Conservation (phyloP, 2,888 invertebrate species). For the Caenorhabditis japonica region DNA sequence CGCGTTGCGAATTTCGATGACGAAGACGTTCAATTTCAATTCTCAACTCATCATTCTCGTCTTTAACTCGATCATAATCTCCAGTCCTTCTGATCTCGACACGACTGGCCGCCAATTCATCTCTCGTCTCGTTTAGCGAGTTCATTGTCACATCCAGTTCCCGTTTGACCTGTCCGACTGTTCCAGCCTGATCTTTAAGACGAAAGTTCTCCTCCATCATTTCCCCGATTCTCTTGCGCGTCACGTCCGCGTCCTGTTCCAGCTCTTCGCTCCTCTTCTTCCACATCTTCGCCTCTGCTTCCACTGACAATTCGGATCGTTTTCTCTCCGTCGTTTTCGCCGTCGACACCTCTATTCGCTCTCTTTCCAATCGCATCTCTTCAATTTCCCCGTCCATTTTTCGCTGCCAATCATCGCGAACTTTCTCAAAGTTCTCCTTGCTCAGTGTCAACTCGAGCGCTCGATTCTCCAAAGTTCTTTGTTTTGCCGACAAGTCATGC, state of each 20-base stretch:
- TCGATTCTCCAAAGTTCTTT: constrained; percentile 45
- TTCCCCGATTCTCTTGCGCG: constrained; percentile 37
- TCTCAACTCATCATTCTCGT: constrained; percentile 49
- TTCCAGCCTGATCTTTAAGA: constrained; percentile 25
- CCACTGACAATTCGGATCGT: constrained; percentile 22
- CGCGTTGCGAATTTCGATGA: constrained; percentile 6
- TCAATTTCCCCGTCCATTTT: constrained; percentile 40
- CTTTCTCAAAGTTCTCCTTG: constrained; percentile 54
- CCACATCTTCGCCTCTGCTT: constrained; percentile 42
- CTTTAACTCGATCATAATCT: constrained; percentile 43
- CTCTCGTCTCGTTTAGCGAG: constrained; percentile 20
- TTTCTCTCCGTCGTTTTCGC: constrained; percentile 16
- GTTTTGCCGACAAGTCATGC: constrained; percentile 32
- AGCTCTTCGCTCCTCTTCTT: constrained; percentile 37
- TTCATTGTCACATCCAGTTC: constrained; percentile 30
- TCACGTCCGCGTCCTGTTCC: constrained; percentile 33
- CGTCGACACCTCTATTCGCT: constrained; percentile 24
- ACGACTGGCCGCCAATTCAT: constrained; percentile 15
- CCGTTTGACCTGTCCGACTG: constrained; percentile 12
- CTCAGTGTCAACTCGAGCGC: constrained; percentile 44
- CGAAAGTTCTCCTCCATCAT: constrained; percentile 46
- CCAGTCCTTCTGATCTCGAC: constrained; percentile 35
- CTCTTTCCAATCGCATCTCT: constrained; percentile 33
- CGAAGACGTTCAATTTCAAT: constrained; percentile 36
- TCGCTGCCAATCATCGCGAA: constrained; percentile 41